These are phyloP conservation scores for Sterrhoptilus dennistouni DNA, from an alignment of 2,113 vertebrate genomes.

Conservation along the genomic window DNA sequence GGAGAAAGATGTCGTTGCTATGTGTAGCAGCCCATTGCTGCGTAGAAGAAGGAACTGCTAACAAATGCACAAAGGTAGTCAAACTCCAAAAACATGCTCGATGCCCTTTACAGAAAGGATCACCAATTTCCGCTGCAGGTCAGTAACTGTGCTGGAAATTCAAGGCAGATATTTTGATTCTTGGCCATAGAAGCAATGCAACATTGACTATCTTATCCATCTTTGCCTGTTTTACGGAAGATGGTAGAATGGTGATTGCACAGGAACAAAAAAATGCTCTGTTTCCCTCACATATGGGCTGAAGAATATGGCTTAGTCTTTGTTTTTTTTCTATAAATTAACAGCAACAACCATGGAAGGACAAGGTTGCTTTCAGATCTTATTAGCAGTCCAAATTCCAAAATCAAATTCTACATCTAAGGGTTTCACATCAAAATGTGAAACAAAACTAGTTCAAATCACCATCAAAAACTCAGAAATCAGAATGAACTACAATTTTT, in stretches of 20 bases:
- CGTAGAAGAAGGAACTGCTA: background rate
- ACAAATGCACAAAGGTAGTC: background rate
- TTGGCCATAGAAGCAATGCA: background rate
- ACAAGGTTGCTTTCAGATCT: background rate
- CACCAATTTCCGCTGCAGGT: background rate
- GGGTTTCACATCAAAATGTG: background rate
- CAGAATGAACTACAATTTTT: background rate
- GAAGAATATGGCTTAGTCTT: background rate
- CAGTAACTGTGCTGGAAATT: background rate
- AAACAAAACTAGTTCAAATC: background rate
- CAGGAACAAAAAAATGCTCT: background rate
- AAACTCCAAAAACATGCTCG: background rate
- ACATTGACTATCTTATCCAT: background rate
- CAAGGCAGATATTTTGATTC: background rate
- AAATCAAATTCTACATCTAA: background rate
- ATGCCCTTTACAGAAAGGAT: background rate
- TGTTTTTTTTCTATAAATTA: background rate
- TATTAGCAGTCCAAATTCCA: background rate
- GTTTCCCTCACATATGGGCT: background rate
- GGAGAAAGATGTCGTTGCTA: background rate
- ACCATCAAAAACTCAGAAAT: background rate
- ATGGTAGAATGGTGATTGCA: rapidly evolving
- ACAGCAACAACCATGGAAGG: background rate
- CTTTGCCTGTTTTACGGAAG: background rate
- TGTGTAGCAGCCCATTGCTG: background rate